Conservation (phyloP, 2,113 vertebrate genomes). For the Chinchilla lanigera region DNA sequence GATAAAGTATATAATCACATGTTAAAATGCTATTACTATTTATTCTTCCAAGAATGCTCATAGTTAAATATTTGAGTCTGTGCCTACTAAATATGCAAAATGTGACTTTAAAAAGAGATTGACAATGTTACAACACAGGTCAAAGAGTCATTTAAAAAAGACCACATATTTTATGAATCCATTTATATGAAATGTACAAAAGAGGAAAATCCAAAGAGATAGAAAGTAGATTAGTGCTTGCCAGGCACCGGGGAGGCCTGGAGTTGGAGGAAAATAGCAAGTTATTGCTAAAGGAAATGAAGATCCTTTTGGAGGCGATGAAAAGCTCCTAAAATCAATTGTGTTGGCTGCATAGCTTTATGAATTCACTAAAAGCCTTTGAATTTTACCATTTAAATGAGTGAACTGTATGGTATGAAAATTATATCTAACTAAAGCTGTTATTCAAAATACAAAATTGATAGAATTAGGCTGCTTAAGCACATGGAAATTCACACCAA, state of each 20-base stretch:
- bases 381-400: background rate
- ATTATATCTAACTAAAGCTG: slow-evolving; percentile 9
- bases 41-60: slow-evolving; percentile 18
- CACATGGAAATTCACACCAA: slow-evolving; percentile 13
- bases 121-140: slow-evolving; percentile 1
- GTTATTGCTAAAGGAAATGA: background rate
- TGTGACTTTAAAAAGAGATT: slow-evolving; percentile 44
- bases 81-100: slow-evolving; percentile 57
- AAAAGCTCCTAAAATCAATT: slow-evolving; percentile 47
- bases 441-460: background rate
- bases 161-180: background rate
- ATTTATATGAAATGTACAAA: slow-evolving; percentile 45
- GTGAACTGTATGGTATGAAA: background rate
- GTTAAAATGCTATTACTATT: slow-evolving; percentile 48
- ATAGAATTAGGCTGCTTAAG: slow-evolving; percentile 9
- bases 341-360: slow-evolving; percentile 5
- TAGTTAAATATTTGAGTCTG: slow-evolving; percentile 59
- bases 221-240: background rate
- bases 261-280: background rate
- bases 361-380: slow-evolving; percentile 30
- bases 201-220: background rate
- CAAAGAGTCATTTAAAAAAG: slow-evolving; percentile 16
- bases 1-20: background rate
- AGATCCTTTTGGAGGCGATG: background rate
- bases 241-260: background rate